Evolutionary conservation across 2,888 invertebrate genomes (phyloP), one percentile per base, ranked within the genome.

Genomic region (Bellardia bayeri): DNA sequence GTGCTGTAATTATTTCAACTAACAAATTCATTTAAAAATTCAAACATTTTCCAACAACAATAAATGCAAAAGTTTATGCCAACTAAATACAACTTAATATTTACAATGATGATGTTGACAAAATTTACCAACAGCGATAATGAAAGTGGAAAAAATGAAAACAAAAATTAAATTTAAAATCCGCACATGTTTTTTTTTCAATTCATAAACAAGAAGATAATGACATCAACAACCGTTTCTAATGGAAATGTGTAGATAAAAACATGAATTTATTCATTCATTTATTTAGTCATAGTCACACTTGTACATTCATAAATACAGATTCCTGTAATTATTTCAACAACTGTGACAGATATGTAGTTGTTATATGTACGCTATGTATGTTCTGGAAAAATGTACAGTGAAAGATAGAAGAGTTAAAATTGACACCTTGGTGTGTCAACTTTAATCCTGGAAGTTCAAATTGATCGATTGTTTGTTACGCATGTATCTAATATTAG

Each of bases 181-280:
- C 30, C 42, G 40, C 69, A 83, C 40, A 74, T 84, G 63, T 23
- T 23, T 23, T n/a, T 83, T 82, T 68, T 66, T 37, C 33, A 58
- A 74, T 68, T 79, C 68, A 74, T 42, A 79, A 80, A 66, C 51
- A 68, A 69, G 16, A 61, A 61, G 30, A 76, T 74, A 74, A 79
- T 79, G 79, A 61, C 51, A 74, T 72, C 51, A 82, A 51, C 68
- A 37, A 69, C 23, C 61, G 51, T 40, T 51, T 75, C 69, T 69
- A 69, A 81, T 72, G 81, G 69, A 51, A 63, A 72, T 56, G 81
- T 42, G 33, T 14, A 56, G n/a, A 16, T 45, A 14, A 45, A 56
- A 56, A 72, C 68, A 82, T 45, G 54, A 51, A 75, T 63, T 69
- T 49, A 66, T 45, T 58, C 42, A 42, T 74, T 58, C 74, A 40